Evolutionary conservation across 2,113 vertebrate genomes (phyloP).

Genomic region (Neogale vison): DNA sequence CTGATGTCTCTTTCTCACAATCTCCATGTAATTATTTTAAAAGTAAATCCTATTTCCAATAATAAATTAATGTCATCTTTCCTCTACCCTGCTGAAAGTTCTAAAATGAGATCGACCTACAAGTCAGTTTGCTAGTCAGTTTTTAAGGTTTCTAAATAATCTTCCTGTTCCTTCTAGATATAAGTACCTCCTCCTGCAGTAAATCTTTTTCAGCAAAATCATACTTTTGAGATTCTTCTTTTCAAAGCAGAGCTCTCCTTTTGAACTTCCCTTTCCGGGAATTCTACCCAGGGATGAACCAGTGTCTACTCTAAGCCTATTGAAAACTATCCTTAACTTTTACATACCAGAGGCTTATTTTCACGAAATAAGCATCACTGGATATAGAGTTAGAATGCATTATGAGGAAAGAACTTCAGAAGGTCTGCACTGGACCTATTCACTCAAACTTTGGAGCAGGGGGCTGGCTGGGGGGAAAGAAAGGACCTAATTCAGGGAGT

Average conservation of each 20-base stretch:
- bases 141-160: neutral
- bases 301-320: neutral
- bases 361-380: neutral
- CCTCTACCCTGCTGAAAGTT: neutral
- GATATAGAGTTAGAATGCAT: neutral
- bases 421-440: neutral
- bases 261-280: neutral
- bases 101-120: neutral
- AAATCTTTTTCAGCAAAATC: neutral
- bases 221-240: conserved; percentile 25
- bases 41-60: neutral
- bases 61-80: neutral
- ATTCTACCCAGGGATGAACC: neutral
- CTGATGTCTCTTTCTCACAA: neutral
- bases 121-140: too few species aligned
- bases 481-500: neutral
- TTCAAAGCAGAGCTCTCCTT: neutral
- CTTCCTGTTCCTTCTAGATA: neutral
- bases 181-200: neutral
- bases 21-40: neutral
- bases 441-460: neutral
- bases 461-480: accelerated
- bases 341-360: neutral
- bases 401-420: neutral
- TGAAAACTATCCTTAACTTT: neutral